Evolutionary conservation across 2,797 vertebrate genomes (phyloP), one percentile per base, ranked within the genome.

Genomic region (Taeniopygia guttata): DNA sequence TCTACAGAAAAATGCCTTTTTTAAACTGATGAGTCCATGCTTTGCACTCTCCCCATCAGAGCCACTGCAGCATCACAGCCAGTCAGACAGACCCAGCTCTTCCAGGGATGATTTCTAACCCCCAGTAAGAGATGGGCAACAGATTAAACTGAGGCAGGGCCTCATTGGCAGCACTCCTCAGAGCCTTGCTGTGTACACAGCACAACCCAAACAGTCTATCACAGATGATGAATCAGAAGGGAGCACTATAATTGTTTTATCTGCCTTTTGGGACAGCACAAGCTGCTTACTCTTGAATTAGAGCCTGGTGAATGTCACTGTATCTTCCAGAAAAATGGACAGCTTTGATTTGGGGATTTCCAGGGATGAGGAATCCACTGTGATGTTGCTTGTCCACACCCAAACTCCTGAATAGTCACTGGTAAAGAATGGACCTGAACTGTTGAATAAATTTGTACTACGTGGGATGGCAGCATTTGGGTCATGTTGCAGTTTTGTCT

Each of bases 201-300:
- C 84, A 34, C 92, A 96, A 15, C 59, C 74, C 81, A 90, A 89
- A 74, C 88, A 56, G 54, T 95, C 87, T 56, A 74, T 95, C 92
- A 95, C 77, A 72, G 68, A 58, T 74, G 78, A 95, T 87, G 89
- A 92, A 95, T 89, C 94, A 93, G 90, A 74, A 95, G 94, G 95
- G 95, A 95, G 72, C 88, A 69, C 70, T 96, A 48, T 88, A 94
- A 94, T 94, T 93, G 90, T 82, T 96, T 95, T 92, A 95, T 90
- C 72, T 90, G 92, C 75, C 95, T 95, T 95, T 89, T 87, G 95
- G 86, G 95, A 92, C 42, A 85, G 84, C 64, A 48, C 86, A 93
- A 94, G 93, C 93, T 94, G 93, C 81, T 92, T 87, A 49, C 42
- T 74, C 81, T 76, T 96, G 93, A 96, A 87, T 95, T 94, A 90